A percentile compares a stretch with the other conserved stretches of the same genome.
phyloP scores from a whole-genome alignment of 1,140 invertebrate genomes.

The Bombyx mandarina region DNA sequence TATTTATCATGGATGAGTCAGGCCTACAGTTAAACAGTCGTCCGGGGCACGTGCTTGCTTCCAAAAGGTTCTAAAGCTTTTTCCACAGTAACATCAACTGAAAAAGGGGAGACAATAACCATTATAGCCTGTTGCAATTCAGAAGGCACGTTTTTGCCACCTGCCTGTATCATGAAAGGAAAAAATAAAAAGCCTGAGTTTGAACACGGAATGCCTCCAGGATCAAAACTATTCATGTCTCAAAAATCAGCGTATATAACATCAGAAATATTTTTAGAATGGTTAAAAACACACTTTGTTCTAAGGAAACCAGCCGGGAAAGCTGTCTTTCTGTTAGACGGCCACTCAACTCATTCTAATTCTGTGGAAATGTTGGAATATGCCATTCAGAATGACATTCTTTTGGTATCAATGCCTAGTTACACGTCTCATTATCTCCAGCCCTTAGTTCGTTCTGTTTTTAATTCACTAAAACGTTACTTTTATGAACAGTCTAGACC shows the following conservation, averaged over 20 bases:
- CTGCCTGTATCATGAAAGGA: conserved; percentile 28
- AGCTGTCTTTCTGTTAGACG: conserved; percentile 7
- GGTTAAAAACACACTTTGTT: conserved; percentile 10
- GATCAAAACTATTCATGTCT: conserved; percentile 36
- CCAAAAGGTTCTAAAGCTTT: conserved; percentile 42
- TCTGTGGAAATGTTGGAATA: conserved; percentile 11
- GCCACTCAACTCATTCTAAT: conserved; percentile 10
- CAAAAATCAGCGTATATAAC: conserved; percentile 42
- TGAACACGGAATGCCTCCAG: conserved; percentile 30
- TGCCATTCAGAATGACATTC: conserved; percentile 10
- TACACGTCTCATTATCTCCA: conserved; percentile 40
- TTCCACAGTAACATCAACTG: conserved; percentile 32
- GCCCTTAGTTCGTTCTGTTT: conserved; percentile 32
- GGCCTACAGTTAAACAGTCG: conserved; percentile 49
- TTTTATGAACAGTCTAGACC: conserved; percentile 20
- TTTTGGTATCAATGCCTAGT: conserved; percentile 11
- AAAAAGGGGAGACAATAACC: conserved; percentile 46
- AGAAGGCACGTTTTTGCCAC: conserved; percentile 30
- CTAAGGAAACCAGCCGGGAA: conserved; percentile 10
- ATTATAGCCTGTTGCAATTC: conserved; percentile 48
- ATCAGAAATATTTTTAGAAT: conserved; percentile 42
- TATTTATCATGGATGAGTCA: conserved; percentile 52
- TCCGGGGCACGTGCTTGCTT: conserved; percentile 45
- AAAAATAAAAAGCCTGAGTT: conserved; percentile 42
- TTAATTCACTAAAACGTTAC: conserved; percentile 27